These are phyloP conservation scores for Dryobates pubescens DNA, from an alignment of 2,797 vertebrate genomes.

Conservation along the genomic window DNA sequence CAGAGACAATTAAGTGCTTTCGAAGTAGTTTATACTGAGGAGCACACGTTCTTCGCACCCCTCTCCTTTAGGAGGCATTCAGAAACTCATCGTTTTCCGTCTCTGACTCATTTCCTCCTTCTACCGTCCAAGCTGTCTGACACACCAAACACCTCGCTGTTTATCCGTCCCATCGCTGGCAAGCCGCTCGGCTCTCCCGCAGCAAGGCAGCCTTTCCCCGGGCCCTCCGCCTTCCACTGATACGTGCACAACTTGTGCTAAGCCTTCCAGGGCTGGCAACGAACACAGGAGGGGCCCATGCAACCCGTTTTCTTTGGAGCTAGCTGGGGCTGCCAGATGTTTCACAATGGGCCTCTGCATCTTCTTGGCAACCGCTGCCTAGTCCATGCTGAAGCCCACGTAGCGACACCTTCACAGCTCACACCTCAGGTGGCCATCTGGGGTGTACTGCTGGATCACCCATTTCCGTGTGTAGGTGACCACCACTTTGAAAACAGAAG, in stretches of 20 bases:
- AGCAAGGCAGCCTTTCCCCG: background rate
- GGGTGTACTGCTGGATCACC: accelerated
- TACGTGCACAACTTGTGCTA: accelerated
- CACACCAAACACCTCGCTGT: background rate
- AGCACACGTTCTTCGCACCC: no score
- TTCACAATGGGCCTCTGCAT: background rate
- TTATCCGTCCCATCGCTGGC: background rate
- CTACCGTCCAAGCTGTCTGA: background rate
- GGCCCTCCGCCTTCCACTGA: background rate
- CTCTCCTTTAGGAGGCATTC: no score
- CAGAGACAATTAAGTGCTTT: background rate
- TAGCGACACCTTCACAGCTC: background rate
- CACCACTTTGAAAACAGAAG: no score
- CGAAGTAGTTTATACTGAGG: accelerated
- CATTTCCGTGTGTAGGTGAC: background rate
- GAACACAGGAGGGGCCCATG: accelerated
- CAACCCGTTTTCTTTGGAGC: accelerated
- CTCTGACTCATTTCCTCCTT: constrained; percentile 49
- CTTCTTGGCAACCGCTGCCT: background rate
- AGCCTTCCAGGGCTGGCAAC: accelerated
- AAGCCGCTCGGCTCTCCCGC: background rate
- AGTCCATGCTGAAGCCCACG: accelerated
- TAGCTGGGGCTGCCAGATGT: background rate
- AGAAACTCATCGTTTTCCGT: background rate
- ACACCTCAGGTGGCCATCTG: accelerated